Base-by-base conservation (phyloP, 1,140 invertebrate species). In the Nixonia krombeini region DNA sequence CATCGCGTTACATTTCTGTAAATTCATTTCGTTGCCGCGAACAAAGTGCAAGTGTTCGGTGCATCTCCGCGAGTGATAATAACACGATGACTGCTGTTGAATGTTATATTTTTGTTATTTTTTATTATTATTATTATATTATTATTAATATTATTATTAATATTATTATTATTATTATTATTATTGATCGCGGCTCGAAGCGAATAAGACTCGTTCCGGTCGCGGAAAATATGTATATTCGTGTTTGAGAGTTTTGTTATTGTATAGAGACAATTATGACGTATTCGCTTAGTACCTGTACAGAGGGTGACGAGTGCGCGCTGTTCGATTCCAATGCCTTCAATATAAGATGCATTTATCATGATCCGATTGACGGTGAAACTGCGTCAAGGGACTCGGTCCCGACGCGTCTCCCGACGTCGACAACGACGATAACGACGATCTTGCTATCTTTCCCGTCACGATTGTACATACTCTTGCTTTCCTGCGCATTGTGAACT, bases 61-160 rank as follows among this genome's bases (percentile, higher is more conserved):
- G 69, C 72, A 57, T 73, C 66, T 65, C 52, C 63, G 56, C 67
- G 68, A 71, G 74, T 65, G 74, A 64, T 53, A 67, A 9, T n/a
- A 62, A 79, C 62, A 66, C 71, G 73, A 72, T 69, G 74, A 79
- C 74, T 79, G 75, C 81, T 82, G 75, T 80, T 81, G 73, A 70
- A 81, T 82, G 79, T 83, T 83, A 82, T 78, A 80, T 83, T 83
- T 84, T 82, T 84, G 81, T 83, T 82, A 81, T 80, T 83, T 78
- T 79, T 82, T 84, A 80, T 83, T 82, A 81, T 80, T 83, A 78
- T 79, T 82, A 78, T 81, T 80, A 78, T 80, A 69, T 64, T 67
- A 67, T 68, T 53, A 53, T 35, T 63, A 45, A 41, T 50, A 55
- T 55, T 63, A 64, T 40, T 53, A 42, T 35, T 42, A 61, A 40